A percentile compares a stretch with the other conserved stretches of the same genome.
Conservation (phyloP, 2,888 invertebrate genomes). For the Tyria jacobaeae region DNA sequence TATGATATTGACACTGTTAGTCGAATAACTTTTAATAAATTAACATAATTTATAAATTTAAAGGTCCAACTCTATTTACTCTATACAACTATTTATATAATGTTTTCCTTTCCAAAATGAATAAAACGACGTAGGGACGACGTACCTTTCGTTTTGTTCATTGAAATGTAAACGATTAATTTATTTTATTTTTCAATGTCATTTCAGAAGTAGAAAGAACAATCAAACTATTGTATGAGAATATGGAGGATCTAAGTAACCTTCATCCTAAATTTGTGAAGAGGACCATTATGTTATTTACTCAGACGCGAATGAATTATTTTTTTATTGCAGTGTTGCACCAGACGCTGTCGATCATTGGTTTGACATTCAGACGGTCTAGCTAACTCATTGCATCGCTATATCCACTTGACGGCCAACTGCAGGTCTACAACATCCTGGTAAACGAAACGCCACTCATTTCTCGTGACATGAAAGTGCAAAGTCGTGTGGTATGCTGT, state of each 20-base stretch:
- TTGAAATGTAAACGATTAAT: conserved; percentile 7
- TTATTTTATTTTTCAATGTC: conserved; percentile 17
- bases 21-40: not conserved
- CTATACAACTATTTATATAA: too few relatives aligned
- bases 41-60: not conserved
- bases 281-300: conserved; percentile 77
- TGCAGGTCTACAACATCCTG: conserved; percentile 43
- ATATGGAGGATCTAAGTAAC: conserved; percentile 47
- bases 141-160: conserved; percentile 29
- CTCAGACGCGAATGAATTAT: conserved; percentile 83
- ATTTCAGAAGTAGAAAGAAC: conserved; percentile 50
- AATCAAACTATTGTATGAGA: conserved; percentile 32
- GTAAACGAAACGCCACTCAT: conserved; percentile 55
- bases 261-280: conserved; percentile 58
- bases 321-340: conserved; percentile 82
- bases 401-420: conserved; percentile 61
- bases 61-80: too few relatives aligned
- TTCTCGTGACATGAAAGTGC: conserved; percentile 34
- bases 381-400: conserved; percentile 80
- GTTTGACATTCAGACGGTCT: conserved; percentile 86
- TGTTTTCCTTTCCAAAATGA: too few relatives aligned
- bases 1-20: not conserved
- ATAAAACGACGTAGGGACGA: too few relatives aligned
- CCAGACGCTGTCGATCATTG: conserved; percentile 82
- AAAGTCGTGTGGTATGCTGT: conserved; percentile 41